Conservation (phyloP, 2,113 vertebrate species). For the Verasper variegatus region DNA sequence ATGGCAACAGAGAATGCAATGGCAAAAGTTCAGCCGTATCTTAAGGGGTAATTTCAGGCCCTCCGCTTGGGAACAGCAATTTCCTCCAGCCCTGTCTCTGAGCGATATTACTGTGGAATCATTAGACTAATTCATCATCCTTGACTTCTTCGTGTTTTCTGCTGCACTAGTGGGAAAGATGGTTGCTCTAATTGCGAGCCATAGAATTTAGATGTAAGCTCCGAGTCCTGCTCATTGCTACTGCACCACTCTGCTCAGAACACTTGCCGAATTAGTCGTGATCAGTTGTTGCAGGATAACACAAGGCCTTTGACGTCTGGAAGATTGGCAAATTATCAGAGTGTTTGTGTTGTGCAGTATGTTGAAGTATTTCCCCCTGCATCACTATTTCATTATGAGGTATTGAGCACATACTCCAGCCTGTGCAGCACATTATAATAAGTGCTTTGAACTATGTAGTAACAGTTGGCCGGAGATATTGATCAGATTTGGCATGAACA, state of each 20-base stretch:
- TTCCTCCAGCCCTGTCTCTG: slow-evolving; percentile 76
- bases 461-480: slow-evolving; percentile 58
- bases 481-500: slow-evolving; percentile 63
- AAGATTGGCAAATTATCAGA: slow-evolving; percentile 38
- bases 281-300: slow-evolving; percentile 48
- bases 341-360: slow-evolving; percentile 43
- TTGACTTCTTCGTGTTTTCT: slow-evolving; percentile 74
- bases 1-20: slow-evolving; percentile 50
- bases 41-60: slow-evolving; percentile 70
- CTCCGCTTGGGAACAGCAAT: slow-evolving; percentile 72
- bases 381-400: slow-evolving; percentile 51
- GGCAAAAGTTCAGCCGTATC: slow-evolving; percentile 74
- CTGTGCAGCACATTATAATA: slow-evolving; percentile 59
- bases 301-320: slow-evolving; percentile 46
- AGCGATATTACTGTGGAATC: slow-evolving; percentile 79
- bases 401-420: slow-evolving; percentile 36
- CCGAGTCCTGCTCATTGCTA: slow-evolving; percentile 6
- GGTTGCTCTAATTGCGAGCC: slow-evolving; percentile 75
- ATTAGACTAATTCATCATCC: slow-evolving; percentile 80
- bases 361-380: slow-evolving; percentile 35
- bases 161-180: slow-evolving; percentile 55
- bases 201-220: slow-evolving; percentile 66
- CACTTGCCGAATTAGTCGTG: slow-evolving; percentile 48
- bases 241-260: slow-evolving; percentile 41
- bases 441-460: slow-evolving; percentile 58